These are phyloP conservation scores for Monochamus saltuarius DNA, from an alignment of 1,140 invertebrate genomes.

Conservation along the genomic window DNA sequence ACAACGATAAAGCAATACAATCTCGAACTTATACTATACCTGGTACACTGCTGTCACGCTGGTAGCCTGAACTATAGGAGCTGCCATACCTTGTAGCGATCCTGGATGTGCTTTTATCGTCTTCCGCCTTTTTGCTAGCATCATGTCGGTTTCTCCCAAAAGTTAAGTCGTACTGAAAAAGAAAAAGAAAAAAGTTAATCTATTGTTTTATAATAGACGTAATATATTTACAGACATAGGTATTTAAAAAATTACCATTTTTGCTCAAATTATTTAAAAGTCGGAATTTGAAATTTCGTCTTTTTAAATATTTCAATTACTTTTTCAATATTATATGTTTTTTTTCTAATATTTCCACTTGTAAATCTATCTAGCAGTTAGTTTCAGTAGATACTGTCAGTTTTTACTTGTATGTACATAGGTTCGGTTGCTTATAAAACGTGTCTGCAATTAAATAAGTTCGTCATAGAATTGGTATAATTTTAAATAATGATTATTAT, in stretches of 20 bases:
- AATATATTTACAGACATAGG: not conserved
- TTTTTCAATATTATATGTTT: no score
- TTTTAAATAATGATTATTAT: no score
- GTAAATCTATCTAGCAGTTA: no score
- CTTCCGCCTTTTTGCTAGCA: constrained; percentile 24
- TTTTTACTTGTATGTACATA: no score
- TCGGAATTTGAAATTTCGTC: not conserved
- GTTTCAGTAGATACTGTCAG: no score
- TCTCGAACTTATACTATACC: constrained; percentile 15
- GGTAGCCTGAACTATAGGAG: constrained; percentile 34
- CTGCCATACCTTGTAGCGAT: constrained; percentile 37
- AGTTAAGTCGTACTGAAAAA: constrained; percentile 39
- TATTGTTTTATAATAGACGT: not conserved
- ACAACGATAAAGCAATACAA: no score
- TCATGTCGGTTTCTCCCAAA: constrained; percentile 28
- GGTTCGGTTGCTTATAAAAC: no score
- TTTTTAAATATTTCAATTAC: not conserved
- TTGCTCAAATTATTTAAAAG: not conserved
- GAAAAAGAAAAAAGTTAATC: constrained; percentile 1
- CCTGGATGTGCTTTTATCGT: constrained; percentile 30
- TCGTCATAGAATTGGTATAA: no score
- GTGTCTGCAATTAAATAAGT: no score
- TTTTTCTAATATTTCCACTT: no score
- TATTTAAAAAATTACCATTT: not conserved
- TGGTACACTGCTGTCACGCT: constrained; percentile 27